Base-by-base conservation (phyloP, 1,140 invertebrate species). In the Chrysoperla carnea region DNA sequence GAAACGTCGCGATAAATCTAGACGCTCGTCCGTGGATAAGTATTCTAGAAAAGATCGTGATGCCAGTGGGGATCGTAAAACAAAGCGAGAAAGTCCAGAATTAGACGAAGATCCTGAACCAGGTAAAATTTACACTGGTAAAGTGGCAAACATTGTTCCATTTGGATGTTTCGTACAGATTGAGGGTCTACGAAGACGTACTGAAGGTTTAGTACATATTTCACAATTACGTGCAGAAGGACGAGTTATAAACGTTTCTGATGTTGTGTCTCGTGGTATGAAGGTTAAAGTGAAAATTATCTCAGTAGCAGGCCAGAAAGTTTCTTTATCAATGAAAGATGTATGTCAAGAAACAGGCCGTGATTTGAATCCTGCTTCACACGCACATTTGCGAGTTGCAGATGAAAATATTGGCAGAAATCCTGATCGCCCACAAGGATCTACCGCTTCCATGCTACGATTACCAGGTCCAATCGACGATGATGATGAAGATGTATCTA, bases 161-260 rank as follows among this genome's bases (percentile, higher is more conserved):
- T 99, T 98, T 68, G 96, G 95, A 2, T 97, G 93, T 63, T 99
- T 99, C 67, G 89, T 98, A 1, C 88, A 93, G 61, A 62, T 99
- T 6, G 90, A 96, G 57, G 90, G 92, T 1, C 66, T 99, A 6
- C 72, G 78, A 39, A 75, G 79, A 43, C 71, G 86, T 43, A 88
- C 83, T 75, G 95, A 99, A 63, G 96, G 96, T 2, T 66, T 99
- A 0, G 91, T 97, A 7, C 96, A 99, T 56, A 96, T 99, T 50
- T 99, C 94, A 8, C 91, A 98, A 64, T 62, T 97, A 15, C 60
- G 91, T 29, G 70, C 84, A 37, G 91, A 97, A 63, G 94, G 93
- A 1, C 69, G 94, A 50, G 93, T 99, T 7, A 89, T 84, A 1
- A 87, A 84, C 67, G 93, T 96, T 0, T 79, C 78, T 6, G 95